Evolutionary conservation across 2,888 invertebrate species (phyloP).

Genomic region (Drosophila falleni): DNA sequence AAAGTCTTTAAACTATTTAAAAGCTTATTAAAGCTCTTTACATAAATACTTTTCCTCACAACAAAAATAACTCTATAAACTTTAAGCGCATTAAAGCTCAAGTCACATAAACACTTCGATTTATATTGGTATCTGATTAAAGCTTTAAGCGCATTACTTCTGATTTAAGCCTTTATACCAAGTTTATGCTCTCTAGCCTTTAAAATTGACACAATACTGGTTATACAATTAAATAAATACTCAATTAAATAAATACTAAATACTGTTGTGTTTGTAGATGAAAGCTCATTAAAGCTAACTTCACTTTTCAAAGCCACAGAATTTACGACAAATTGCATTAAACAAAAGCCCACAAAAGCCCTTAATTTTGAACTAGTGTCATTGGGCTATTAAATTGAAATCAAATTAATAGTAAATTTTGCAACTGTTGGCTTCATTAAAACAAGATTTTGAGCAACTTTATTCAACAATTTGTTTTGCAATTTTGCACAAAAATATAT

Average conservation of each 20-base stretch:
- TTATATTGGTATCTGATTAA: background rate
- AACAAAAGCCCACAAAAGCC: background rate
- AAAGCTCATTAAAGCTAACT: background rate
- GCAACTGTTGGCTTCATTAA: slow-evolving; percentile 47
- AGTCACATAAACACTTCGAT: too few species aligned
- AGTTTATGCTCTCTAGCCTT: too few species aligned
- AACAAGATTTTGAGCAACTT: slow-evolving; percentile 42
- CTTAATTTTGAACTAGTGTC: too few species aligned
- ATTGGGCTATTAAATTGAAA: slow-evolving; percentile 24
- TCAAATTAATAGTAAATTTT: slow-evolving; percentile 35
- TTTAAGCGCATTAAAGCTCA: too few species aligned
- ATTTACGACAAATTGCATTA: background rate
- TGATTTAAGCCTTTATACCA: background rate
- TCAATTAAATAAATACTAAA: too few species aligned
- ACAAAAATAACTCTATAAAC: too few species aligned
- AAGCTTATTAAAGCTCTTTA: background rate
- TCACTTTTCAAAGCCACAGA: background rate
- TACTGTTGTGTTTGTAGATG: too few species aligned
- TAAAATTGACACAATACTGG: too few species aligned
- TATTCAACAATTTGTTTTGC: slow-evolving; percentile 36
- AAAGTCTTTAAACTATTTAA: background rate
- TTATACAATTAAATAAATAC: too few species aligned
- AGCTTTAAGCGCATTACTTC: background rate
- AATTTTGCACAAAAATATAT: slow-evolving; percentile 15
- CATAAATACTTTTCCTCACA: background rate